These are phyloP conservation scores for Hirundichthys speculiger DNA, from an alignment of 2,113 vertebrate genomes.

Conservation along the genomic window DNA sequence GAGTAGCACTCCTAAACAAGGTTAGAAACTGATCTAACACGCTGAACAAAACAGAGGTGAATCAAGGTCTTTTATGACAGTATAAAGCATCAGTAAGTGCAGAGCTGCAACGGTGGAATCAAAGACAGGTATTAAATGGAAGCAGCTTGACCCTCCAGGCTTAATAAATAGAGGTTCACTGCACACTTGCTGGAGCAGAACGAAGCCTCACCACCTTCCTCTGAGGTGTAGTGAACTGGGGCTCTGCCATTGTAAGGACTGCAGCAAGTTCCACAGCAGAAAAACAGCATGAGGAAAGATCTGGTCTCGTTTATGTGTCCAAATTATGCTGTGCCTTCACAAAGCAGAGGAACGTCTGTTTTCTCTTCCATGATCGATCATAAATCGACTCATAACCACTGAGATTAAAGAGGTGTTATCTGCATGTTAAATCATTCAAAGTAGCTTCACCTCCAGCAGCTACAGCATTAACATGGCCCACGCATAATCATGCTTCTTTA, in stretches of 20 bases:
- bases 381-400: neutral
- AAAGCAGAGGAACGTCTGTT: neutral
- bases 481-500: no score
- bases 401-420: no score
- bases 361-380: neutral
- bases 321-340: no score
- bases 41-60: neutral
- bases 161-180: slow-evolving; percentile 48
- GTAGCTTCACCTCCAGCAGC: no score
- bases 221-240: slow-evolving; percentile 40
- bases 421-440: no score
- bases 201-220: slow-evolving; percentile 41
- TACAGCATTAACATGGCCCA: no score
- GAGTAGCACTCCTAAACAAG: neutral
- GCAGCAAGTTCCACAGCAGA: slow-evolving; percentile 24
- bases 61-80: slow-evolving; percentile 17
- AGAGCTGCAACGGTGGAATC: slow-evolving; percentile 20
- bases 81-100: slow-evolving; percentile 10
- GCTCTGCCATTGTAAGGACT: slow-evolving; percentile 15
- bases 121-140: slow-evolving; percentile 47
- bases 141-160: slow-evolving; percentile 18
- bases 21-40: neutral
- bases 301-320: neutral
- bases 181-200: slow-evolving; percentile 60
- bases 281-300: neutral